Base-by-base conservation (phyloP, 2,888 invertebrate species). In the Myopa testacea region DNA sequence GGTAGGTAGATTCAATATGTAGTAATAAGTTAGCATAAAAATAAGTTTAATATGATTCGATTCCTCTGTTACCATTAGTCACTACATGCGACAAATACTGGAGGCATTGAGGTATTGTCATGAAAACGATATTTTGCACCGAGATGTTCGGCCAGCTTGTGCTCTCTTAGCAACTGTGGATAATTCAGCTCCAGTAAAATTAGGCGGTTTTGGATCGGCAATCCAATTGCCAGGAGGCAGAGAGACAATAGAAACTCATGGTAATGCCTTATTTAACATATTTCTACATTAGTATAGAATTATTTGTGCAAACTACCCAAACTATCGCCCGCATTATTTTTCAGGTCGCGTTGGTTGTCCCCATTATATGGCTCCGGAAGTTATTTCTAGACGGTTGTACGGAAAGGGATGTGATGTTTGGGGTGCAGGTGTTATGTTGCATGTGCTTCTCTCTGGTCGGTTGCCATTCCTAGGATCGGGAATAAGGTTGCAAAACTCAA, bases 311-410 rank as follows among this genome's bases (percentile, higher is more conserved):
- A 26, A 26, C 26, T 26, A 26, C 26, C 26, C 26, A 1, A 26
- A 26, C 26, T 26, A 26, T 26, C 26, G 26, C 2, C 26, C 2
- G 26, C 26, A 26, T 68, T 55, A 4, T 58, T 58, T 14, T 34
- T 62, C 34, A 96, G 97, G 96, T 88, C 94, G 97, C 81, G 95
- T 98, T 80, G 98, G 98, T 58, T 97, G 97, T 78, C 97, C 98
- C 16, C 97, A 97, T 90, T 99, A 98, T 90, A 98, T 99, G 97
- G 96, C 98, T 1, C 99, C 99, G 0, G 99, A 99, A 91, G 96
- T 99, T 81, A 95, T 99, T 34, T 94, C 96, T 80, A 93, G 96
- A 86, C 94, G 96, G 89, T 93, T 96, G 84, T 97, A 96, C 90
- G 95, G 96, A 58, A 98, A 98, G 88, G 95, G 97, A 1, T 97